phyloP scores from a whole-genome alignment of 2,888 invertebrate genomes.

The Iselma pallidipennis region DNA sequence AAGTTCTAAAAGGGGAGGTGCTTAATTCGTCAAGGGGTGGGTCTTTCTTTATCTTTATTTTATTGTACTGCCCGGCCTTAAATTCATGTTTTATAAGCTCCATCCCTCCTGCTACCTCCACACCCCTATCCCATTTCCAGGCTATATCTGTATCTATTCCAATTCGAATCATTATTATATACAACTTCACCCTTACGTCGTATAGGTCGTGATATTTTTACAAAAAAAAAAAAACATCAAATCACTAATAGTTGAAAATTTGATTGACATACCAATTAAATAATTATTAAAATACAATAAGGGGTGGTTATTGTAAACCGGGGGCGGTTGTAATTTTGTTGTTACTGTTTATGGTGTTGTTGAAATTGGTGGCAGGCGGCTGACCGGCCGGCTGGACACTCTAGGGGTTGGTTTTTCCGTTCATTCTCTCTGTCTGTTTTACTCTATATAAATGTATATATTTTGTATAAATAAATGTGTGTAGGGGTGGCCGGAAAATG shows the following conservation, averaged over 20 bases:
- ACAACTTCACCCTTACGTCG: too few relatives aligned
- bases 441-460: not conserved
- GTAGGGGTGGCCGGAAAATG: not conserved
- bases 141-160: too few relatives aligned
- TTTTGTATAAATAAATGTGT: not conserved
- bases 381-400: not conserved
- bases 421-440: too few relatives aligned
- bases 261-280: constrained; percentile 23
- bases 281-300: too few relatives aligned
- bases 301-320: too few relatives aligned
- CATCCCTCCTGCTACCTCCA: not conserved
- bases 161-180: too few relatives aligned
- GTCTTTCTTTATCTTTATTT: constrained; percentile 41
- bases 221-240: not conserved
- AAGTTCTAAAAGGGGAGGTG: constrained; percentile 45
- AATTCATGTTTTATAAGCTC: constrained; percentile 27
- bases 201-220: too few relatives aligned
- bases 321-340: too few relatives aligned
- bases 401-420: not conserved
- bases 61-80: constrained; percentile 30
- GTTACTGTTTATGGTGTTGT: too few relatives aligned
- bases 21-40: constrained; percentile 33
- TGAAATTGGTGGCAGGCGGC: too few relatives aligned
- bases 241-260: constrained; percentile 11
- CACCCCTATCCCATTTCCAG: not conserved